Evolutionary conservation across 2,888 invertebrate genomes (phyloP), one percentile per base, ranked within the genome.

Genomic region (Coecobrya sp.): DNA sequence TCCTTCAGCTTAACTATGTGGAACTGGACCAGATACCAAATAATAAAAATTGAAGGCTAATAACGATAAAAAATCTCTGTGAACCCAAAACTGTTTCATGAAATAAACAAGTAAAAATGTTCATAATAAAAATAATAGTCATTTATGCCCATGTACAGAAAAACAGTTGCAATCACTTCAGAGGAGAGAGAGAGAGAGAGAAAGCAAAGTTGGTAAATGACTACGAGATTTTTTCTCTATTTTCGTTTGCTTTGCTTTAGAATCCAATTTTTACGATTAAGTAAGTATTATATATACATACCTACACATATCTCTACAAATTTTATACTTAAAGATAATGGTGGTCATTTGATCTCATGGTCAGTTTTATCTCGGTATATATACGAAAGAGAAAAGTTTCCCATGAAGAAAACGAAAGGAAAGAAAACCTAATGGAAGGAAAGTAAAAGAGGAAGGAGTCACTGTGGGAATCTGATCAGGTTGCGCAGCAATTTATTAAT

Each of bases 401-500:
- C 1, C 19, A 19, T 5, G 19, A 59, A 19, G 65, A 65, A 27
- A 27, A 65, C 7, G n/a, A 84, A 84, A 27, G 62, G 8, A 45
- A 13, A n/a, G 16, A 73, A 68, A 68, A 36, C 42, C 25, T 27
- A 65, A 27, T 70, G 0, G 30, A 19, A 8, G 19, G n/a, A 62
- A 62, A 25, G 62, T 25, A 62, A 62, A 59, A 59, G 7, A 55
- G n/a, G 76, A 19, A 16, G 10, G 30, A 90, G 87, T 89, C 87
- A 87, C 90, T 87, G 84, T 90, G 86, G 90, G 90, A 86, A 87
- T 91, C 36, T 65, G 88, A 73, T 89, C 93, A 93, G 93, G 86
- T 91, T 92, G 93, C 86, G 89, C 87, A 45, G 76, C 45, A 92
- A 93, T 93, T 93, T 93, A 93, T 92, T 92, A 92, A 93, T 93